A percentile compares a stretch with the other conserved stretches of the same genome.
phyloP scores from a whole-genome alignment of 2,888 invertebrate species.

The Tiliacea aurago region DNA sequence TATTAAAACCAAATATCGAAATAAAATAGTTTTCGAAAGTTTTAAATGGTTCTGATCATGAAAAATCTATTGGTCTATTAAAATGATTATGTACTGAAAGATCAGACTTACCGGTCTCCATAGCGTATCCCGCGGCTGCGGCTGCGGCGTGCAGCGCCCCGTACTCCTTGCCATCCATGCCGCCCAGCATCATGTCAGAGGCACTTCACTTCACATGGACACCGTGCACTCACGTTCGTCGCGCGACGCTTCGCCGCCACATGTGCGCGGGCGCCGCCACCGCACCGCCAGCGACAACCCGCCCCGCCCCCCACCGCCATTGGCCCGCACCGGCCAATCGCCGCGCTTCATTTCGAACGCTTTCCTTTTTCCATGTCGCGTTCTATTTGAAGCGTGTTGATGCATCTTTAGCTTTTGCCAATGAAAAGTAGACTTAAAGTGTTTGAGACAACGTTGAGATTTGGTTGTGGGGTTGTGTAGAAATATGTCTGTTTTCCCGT shows the following conservation, averaged over 20 bases:
- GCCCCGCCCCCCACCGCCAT: conserved; percentile 83
- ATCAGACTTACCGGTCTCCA: conserved; percentile 83
- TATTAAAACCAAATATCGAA: neutral
- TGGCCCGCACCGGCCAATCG: conserved; percentile 87
- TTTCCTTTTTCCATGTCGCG: conserved; percentile 88
- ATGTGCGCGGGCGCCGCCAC: conserved; percentile 71
- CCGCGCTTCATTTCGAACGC: conserved; percentile 88
- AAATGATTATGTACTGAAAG: neutral
- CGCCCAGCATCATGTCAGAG: conserved; percentile 84
- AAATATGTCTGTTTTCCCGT: conserved; percentile 86
- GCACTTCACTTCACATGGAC: conserved; percentile 71
- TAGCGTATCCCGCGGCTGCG: conserved; percentile 85
- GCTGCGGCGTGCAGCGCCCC: conserved; percentile 88
- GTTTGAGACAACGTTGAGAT: conserved; percentile 35
- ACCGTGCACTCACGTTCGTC: conserved; percentile 73
- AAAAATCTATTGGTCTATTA: neutral
- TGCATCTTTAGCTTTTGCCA: conserved; percentile 74
- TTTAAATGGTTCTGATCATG: conserved; percentile 4
- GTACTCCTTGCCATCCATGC: conserved; percentile 89
- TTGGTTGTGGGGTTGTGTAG: conserved; percentile 41
- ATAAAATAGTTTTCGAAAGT: neutral
- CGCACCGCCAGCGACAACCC: conserved; percentile 70
- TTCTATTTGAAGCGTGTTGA: conserved; percentile 89
- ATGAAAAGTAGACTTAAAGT: conserved; percentile 65
- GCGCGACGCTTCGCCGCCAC: conserved; percentile 73